Evolutionary conservation across 1,140 invertebrate genomes (phyloP).

Genomic region (Drosophila aff.): DNA sequence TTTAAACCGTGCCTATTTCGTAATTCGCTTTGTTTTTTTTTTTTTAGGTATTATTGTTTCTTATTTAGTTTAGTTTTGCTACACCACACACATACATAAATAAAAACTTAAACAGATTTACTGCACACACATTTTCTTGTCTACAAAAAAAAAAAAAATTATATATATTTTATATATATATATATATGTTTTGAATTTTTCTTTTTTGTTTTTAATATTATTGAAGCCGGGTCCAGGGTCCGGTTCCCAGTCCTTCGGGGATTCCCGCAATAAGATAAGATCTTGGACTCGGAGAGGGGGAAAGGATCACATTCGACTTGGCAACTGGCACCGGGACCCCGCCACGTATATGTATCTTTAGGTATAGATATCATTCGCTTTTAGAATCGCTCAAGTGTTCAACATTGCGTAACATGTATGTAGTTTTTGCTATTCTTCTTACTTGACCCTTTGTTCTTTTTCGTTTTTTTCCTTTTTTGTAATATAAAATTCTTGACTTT

Average conservation of each 20-base stretch:
- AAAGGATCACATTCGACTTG: background rate
- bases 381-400: constrained; percentile 73
- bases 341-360: constrained; percentile 23
- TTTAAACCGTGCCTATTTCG: constrained; percentile 43
- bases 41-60: constrained; percentile 42
- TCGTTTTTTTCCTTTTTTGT: background rate
- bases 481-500: constrained; percentile 64
- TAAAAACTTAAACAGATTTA: constrained; percentile 83
- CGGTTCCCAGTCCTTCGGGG: background rate
- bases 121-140: constrained; percentile 74
- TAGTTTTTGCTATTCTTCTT: constrained; percentile 51
- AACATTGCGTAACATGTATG: constrained; percentile 64
- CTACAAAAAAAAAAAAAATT: constrained; percentile 61
- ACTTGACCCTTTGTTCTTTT: constrained; percentile 39
- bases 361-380: constrained; percentile 35
- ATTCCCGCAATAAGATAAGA: constrained; percentile 24
- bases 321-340: background rate
- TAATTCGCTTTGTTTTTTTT: constrained; percentile 10
- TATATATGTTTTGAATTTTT: constrained; percentile 38
- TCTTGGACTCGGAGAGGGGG: background rate
- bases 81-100: constrained; percentile 76
- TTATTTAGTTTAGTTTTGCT: constrained; percentile 58
- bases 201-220: constrained; percentile 21
- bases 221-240: background rate
- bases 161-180: background rate